These are phyloP conservation scores for Myotis davidii DNA, from an alignment of 2,113 vertebrate genomes.

Conservation along the genomic window DNA sequence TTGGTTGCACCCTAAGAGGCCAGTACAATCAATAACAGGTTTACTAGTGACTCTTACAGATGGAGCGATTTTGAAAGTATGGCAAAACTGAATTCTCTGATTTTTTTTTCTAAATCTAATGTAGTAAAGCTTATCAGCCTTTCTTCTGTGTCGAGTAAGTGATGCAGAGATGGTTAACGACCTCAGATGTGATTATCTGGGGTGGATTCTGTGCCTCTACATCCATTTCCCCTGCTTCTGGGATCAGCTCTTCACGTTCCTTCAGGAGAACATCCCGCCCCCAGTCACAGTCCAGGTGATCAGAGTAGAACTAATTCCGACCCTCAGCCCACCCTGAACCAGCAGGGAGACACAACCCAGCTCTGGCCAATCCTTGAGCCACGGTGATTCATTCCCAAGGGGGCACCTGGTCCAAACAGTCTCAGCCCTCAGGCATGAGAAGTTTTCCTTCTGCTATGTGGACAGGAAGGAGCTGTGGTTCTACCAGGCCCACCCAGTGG, in stretches of 20 bases:
- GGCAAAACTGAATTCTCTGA: not conserved
- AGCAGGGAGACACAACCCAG: not conserved
- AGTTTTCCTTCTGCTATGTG: not conserved
- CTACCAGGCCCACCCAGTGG: no score
- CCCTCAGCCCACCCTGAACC: not conserved
- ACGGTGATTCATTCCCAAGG: not conserved
- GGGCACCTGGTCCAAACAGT: not conserved
- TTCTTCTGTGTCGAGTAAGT: not conserved
- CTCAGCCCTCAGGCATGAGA: not conserved
- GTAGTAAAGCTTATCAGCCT: not conserved
- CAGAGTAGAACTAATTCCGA: not conserved
- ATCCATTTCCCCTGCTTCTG: not conserved
- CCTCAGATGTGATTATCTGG: not conserved
- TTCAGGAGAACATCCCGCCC: not conserved
- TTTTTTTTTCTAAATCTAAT: not conserved
- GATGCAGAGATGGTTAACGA: not conserved
- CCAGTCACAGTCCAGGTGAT: not conserved
- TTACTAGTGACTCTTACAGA: not conserved
- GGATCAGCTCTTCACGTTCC: not conserved
- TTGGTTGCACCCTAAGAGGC: not conserved
- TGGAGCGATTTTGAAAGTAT: not conserved
- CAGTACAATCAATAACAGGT: not conserved
- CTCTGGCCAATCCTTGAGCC: not conserved
- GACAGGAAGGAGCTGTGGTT: not conserved
- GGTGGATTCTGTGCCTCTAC: not conserved